Base-by-base conservation (phyloP, 2,113 vertebrate genomes). In the Corydoras sp. region DNA sequence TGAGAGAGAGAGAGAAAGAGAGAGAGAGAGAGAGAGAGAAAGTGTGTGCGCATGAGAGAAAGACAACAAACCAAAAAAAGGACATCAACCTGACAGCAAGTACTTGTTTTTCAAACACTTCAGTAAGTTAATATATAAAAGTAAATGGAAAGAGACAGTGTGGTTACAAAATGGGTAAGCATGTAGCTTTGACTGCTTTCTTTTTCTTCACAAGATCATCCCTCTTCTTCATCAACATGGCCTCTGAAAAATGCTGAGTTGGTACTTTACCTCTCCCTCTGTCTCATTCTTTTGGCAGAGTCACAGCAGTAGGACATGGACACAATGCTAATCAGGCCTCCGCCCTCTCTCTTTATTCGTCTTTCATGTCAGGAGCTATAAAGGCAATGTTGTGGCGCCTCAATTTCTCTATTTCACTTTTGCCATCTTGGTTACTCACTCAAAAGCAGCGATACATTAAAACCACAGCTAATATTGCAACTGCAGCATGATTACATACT, bases 311-410 rank as follows among this genome's bases (percentile, higher is more conserved):
- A 83, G 78, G 83, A 87, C 85, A 85, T 85, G 86, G 81, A 80
- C 82, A 79, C 84, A 87, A 88, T 89, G 85, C 80, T 89, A 87
- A 88, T 87, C 81, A 88, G 85, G 72, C 53, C 48, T 69, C 75
- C 48, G 64, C 65, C 9, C 60, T n/a, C 66, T 55, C 63, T 62
- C 65, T 65, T 71, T 60, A 65, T 70, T 31, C 49, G 15, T 24
- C 67, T 73, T 53, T 76, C 76, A 79, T 79, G 80, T 80, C 85
- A 83, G 80, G 64, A 82, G 72, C 75, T 15, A 53, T 79, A 65
- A 77, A 77, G 71, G 77, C 59, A 80, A 76, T 53, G 24, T 12
- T 62, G 11, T 54, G 58, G 68, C 55, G 12, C 68, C 69, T 56
- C 70, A 56, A 56, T 78, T 68, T 76, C 69, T 65, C 63, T 0